These are phyloP conservation scores for Lophius piscatorius DNA, from an alignment of 2,113 vertebrate genomes.

Conservation along the genomic window DNA sequence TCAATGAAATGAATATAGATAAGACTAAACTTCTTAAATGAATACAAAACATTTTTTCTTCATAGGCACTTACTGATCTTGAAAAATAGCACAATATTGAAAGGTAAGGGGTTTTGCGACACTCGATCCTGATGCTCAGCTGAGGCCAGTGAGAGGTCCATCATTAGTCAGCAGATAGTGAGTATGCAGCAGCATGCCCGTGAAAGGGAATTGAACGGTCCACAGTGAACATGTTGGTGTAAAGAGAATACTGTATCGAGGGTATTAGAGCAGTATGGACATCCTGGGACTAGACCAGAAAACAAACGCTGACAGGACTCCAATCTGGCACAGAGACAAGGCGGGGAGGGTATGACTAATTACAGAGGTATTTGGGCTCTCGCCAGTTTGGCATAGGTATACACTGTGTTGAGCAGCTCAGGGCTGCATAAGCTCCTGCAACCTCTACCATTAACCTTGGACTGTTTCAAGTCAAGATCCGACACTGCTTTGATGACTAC, in stretches of 20 bases:
- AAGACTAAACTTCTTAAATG: no score
- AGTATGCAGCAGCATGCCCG: slow-evolving; percentile 53
- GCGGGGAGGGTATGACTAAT: slow-evolving; percentile 70
- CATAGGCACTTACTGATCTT: slow-evolving; percentile 9
- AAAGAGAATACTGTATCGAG: slow-evolving; percentile 41
- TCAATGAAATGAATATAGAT: no score
- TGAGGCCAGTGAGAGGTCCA: slow-evolving; percentile 43
- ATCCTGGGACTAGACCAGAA: slow-evolving; percentile 54
- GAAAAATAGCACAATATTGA: slow-evolving; percentile 30
- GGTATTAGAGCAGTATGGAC: slow-evolving; percentile 53
- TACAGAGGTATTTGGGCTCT: slow-evolving; percentile 67
- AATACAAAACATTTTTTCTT: no score
- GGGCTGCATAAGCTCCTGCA: slow-evolving; percentile 44
- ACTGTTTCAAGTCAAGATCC: slow-evolving; percentile 55
- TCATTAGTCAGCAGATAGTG: slow-evolving; percentile 70
- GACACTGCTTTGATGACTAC: slow-evolving; percentile 36
- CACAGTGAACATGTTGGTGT: slow-evolving; percentile 33
- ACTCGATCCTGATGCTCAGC: slow-evolving; percentile 16
- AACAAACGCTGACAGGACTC: slow-evolving; percentile 68
- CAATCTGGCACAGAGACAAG: slow-evolving; percentile 56
- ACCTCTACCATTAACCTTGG: slow-evolving; percentile 62
- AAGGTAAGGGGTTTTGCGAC: slow-evolving; percentile 29
- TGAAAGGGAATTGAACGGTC: slow-evolving; percentile 51
- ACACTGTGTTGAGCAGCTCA: slow-evolving; percentile 48
- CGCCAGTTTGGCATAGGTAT: slow-evolving; percentile 61